Evolutionary conservation across 2,888 invertebrate species (phyloP).

Genomic region (Osedax frankpressi): DNA sequence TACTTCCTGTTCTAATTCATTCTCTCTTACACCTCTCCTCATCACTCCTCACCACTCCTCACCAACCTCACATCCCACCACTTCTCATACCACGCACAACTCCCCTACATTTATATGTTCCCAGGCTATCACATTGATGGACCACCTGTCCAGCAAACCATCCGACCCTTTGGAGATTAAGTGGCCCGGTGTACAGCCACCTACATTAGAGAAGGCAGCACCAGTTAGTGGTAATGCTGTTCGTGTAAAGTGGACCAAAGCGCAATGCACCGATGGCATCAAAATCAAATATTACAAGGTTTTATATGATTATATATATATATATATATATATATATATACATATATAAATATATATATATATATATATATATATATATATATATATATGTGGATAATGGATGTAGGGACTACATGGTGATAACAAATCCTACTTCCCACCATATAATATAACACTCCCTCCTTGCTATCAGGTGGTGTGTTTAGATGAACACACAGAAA

Average conservation of each 20-base stretch:
- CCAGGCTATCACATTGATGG: slow-evolving; percentile 40
- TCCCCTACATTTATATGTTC: neutral
- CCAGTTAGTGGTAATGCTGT: slow-evolving; percentile 38
- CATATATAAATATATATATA: neutral
- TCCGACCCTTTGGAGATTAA: slow-evolving; percentile 43
- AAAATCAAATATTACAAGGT: slow-evolving; percentile 46
- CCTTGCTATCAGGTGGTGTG: slow-evolving; percentile 34
- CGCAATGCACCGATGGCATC: slow-evolving; percentile 40
- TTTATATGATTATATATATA: neutral
- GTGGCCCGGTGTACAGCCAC: slow-evolving; percentile 43
- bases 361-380: neutral
- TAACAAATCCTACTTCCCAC: too few relatives aligned
- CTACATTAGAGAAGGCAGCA: slow-evolving; percentile 34
- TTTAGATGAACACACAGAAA: slow-evolving; percentile 38
- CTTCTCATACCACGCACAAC: neutral
- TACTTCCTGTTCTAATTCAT: too few relatives aligned
- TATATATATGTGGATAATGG: neutral
- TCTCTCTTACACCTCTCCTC: too few relatives aligned
- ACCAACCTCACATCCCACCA: too few relatives aligned
- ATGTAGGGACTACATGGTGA: too few relatives aligned
- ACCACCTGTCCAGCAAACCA: slow-evolving; percentile 40
- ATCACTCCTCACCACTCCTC: too few relatives aligned
- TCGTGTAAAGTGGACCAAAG: slow-evolving; percentile 41
- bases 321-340: neutral
- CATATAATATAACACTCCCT: too few relatives aligned